Evolutionary conservation across 2,888 invertebrate genomes (phyloP).

Genomic region (Spialia ferax): DNA sequence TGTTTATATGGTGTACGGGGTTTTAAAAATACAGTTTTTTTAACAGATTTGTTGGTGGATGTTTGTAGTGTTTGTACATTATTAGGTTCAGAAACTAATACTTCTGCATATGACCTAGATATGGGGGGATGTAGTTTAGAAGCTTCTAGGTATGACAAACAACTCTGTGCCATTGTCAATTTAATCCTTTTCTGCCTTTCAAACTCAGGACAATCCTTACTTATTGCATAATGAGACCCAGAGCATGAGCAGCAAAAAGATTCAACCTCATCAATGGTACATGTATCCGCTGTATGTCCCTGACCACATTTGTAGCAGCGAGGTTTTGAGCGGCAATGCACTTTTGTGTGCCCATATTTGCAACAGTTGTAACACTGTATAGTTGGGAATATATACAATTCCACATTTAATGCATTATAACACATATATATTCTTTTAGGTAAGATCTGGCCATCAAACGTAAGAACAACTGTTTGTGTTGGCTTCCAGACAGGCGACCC

Average conservation of each 20-base stretch:
- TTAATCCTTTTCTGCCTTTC: background rate
- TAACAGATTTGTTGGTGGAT: background rate
- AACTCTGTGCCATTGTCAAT: background rate
- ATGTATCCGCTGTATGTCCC: background rate
- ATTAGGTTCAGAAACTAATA: background rate
- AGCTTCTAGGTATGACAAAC: constrained; percentile 1
- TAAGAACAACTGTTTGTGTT: background rate
- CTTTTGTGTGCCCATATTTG: background rate
- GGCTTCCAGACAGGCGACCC: constrained; percentile 2
- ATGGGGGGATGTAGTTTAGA: constrained; percentile 3
- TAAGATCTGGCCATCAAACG: background rate
- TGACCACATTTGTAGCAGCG: background rate
- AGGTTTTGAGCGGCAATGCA: background rate
- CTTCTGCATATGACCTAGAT: background rate
- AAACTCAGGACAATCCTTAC: background rate
- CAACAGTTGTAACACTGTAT: constrained; percentile 1
- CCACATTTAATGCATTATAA: constrained; percentile 1
- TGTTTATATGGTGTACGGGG: background rate
- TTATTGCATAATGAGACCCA: background rate
- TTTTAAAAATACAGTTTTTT: constrained; percentile 7
- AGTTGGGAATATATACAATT: background rate
- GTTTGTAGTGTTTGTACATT: background rate
- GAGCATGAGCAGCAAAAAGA: background rate
- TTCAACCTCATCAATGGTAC: background rate
- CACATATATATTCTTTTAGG: background rate